These are phyloP conservation scores for Amblyopsis rosae DNA, from an alignment of 2,113 vertebrate genomes.

Conservation along the genomic window DNA sequence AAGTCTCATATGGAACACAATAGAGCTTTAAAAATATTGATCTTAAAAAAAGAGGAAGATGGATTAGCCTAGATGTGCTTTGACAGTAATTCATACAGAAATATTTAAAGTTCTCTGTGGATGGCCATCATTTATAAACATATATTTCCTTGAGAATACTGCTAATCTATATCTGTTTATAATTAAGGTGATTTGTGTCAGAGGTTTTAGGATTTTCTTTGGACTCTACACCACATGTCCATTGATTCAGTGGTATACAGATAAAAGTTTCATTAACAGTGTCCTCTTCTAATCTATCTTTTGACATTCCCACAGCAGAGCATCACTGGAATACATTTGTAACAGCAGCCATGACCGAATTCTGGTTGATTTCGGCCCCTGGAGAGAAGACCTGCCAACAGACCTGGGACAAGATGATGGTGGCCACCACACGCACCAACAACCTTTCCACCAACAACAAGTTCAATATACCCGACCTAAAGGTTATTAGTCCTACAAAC, in stretches of 20 bases:
- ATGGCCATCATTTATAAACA: neutral
- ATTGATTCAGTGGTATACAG: neutral
- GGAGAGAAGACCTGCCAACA: constrained; percentile 99
- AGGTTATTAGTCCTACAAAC: constrained; percentile 70
- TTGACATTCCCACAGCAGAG: constrained; percentile 25
- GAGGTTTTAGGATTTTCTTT: too few relatives aligned
- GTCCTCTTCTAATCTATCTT: neutral
- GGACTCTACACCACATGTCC: too few relatives aligned
- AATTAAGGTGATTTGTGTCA: neutral
- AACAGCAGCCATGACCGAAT: constrained; percentile 89
- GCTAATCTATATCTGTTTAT: neutral
- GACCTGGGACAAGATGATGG: constrained; percentile 96
- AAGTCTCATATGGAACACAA: constrained; percentile 18
- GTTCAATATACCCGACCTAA: constrained; percentile 97
- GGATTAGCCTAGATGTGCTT: neutral
- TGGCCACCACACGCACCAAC: constrained; percentile 89
- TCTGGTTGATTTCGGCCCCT: constrained; percentile 98
- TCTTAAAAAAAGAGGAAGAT: constrained; percentile 38
- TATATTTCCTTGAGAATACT: neutral
- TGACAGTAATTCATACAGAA: constrained; percentile 13
- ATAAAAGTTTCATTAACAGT: neutral
- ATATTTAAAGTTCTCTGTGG: neutral
- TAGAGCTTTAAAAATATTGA: neutral
- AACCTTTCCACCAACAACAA: constrained; percentile 92
- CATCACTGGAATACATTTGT: constrained; percentile 10